Base-by-base conservation (phyloP, 2,888 invertebrate species). In the Clusia tigrina region DNA sequence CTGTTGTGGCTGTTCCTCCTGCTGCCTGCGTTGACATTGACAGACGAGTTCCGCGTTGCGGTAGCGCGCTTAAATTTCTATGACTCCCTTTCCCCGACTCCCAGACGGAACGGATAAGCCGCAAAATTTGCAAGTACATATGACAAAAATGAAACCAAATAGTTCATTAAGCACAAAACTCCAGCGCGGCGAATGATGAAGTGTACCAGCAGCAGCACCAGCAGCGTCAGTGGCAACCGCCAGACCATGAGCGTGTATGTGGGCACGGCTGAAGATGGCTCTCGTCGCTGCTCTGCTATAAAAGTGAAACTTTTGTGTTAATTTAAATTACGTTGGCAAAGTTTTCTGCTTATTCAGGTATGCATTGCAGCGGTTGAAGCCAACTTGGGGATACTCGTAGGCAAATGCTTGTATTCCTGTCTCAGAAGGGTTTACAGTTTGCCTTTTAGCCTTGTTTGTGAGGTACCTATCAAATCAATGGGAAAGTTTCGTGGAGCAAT, bases 131-230 rank as follows among this genome's bases (percentile, higher is more conserved):
- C 48, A 48, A 48, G 48, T 20, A n/a, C n/a, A n/a, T n/a, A 48
- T 48, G 48, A 48, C 48, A 48, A 48, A 48, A 48, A 48, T 48
- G 48, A 20, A 48, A 48, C 48, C 48, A 48, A 48, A 48, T 48
- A 48, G 20, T 48, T 22, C 22, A 48, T 48, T 48, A 48, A 48
- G 48, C 48, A 22, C 48, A 42, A 42, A n/a, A 42, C n/a, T 42
- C n/a, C 42, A 42, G n/a, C 42, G 42, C 3, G 3, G 42, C 3
- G 10, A 2, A 32, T 32, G 32, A 32, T 32, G 5, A 12, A n/a
- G n/a, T n/a, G n/a, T n/a, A n/a, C n/a, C n/a, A n/a, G n/a, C n/a
- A n/a, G n/a, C n/a, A n/a, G n/a, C n/a, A n/a, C n/a, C n/a, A n/a
- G n/a, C n/a, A n/a, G n/a, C n/a, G n/a, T n/a, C n/a, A n/a, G n/a